phyloP scores from a whole-genome alignment of 1,140 invertebrate species.

The Philopotamus ludificatus region DNA sequence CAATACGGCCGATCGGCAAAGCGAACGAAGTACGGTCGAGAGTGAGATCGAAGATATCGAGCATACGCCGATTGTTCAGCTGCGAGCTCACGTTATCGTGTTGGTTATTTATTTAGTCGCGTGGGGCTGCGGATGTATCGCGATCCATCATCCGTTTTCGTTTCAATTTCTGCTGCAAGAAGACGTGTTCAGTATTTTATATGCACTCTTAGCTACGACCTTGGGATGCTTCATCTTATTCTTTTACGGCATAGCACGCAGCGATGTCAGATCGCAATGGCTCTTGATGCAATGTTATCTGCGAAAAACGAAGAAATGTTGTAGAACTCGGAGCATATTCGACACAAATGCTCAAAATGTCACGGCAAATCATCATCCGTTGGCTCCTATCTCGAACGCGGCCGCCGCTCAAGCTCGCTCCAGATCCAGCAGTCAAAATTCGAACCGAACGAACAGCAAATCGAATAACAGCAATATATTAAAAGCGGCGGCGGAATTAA shows the following conservation, averaged over 20 bases:
- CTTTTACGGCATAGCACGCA: slow-evolving; percentile 81
- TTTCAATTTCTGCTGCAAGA: slow-evolving; percentile 66
- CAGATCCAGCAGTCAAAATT: slow-evolving; percentile 63
- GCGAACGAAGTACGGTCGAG: slow-evolving; percentile 65
- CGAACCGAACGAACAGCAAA: slow-evolving; percentile 57
- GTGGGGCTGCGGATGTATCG: slow-evolving; percentile 72
- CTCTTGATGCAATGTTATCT: slow-evolving; percentile 62
- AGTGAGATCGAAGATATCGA: slow-evolving; percentile 80
- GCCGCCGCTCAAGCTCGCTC: slow-evolving; percentile 51
- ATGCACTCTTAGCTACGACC: slow-evolving; percentile 67
- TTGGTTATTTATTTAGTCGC: slow-evolving; percentile 73
- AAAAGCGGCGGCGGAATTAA: slow-evolving; percentile 56
- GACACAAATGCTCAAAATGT: slow-evolving; percentile 62
- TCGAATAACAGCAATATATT: slow-evolving; percentile 57
- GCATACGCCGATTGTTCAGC: slow-evolving; percentile 75
- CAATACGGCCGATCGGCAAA: slow-evolving; percentile 57
- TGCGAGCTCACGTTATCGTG: slow-evolving; percentile 76
- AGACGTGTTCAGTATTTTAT: slow-evolving; percentile 75
- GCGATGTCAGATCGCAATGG: slow-evolving; percentile 78
- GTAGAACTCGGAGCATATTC: slow-evolving; percentile 64
- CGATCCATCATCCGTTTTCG: slow-evolving; percentile 65
- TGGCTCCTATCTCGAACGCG: slow-evolving; percentile 44
- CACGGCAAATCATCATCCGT: slow-evolving; percentile 51
- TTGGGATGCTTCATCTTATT: slow-evolving; percentile 81
- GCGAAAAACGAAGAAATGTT: slow-evolving; percentile 62